phyloP scores from a whole-genome alignment of 2,113 vertebrate genomes.

The Heptranchias perlo region DNA sequence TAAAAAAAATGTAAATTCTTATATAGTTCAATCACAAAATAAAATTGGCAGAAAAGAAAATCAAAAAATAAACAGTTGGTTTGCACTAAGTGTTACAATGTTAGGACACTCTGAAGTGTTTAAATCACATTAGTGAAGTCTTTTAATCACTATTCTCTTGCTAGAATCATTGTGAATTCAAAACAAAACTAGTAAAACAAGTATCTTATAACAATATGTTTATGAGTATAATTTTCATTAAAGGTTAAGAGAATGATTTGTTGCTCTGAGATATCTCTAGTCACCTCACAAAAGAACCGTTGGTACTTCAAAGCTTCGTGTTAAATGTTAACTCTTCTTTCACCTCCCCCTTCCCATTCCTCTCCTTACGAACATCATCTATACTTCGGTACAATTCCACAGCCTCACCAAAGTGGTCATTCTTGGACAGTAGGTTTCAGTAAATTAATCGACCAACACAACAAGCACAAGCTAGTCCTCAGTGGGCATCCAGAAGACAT shows the following conservation, averaged over 20 bases:
- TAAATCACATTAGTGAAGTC: neutral
- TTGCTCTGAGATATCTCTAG: neutral
- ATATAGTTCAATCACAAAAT: no score
- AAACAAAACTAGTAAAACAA: neutral
- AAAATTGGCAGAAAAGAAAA: neutral
- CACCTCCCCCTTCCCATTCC: neutral
- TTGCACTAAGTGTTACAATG: neutral
- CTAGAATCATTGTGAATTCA: neutral
- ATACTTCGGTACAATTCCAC: neutral
- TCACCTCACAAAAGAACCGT: neutral
- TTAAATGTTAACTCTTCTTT: neutral
- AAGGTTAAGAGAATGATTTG: neutral
- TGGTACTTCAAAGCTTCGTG: neutral
- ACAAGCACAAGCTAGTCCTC: neutral
- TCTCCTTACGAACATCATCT: neutral
- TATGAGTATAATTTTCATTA: neutral
- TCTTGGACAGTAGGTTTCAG: neutral
- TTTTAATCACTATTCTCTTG: neutral
- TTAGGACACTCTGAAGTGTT: neutral
- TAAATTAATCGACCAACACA: neutral
- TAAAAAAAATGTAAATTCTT: neutral
- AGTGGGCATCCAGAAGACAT: neutral
- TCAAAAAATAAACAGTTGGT: neutral
- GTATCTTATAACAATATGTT: neutral
- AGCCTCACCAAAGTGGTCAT: neutral